Percentiles rank a stretch among this genome's conserved stretches.
Conservation (phyloP, 2,113 vertebrate genomes). For the Bos taurus region DNA sequence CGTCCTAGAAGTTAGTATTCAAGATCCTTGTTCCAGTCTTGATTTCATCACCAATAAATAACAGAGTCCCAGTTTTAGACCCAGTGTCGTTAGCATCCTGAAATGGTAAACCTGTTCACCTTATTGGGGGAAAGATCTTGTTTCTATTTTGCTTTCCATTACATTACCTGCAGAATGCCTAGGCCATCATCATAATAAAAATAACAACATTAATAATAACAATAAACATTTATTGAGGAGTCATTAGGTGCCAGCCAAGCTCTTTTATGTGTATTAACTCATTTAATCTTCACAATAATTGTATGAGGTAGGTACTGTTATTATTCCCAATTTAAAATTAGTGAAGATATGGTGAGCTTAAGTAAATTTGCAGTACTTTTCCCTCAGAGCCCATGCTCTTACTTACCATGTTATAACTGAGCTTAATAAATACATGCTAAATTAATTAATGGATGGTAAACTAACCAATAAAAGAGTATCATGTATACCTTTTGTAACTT, state of each 20-base stretch:
- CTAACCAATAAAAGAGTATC: conserved; percentile 14
- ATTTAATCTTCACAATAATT: conserved; percentile 1
- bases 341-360: background rate
- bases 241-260: background rate
- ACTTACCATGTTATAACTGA: background rate
- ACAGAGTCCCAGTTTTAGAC: background rate
- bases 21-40: background rate
- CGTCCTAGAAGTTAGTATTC: background rate
- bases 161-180: background rate
- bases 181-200: conserved; percentile 1
- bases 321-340: conserved; percentile 4
- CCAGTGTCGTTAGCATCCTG: background rate
- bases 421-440: conserved; percentile 16
- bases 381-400: background rate
- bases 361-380: background rate
- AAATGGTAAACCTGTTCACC: background rate
- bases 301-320: background rate
- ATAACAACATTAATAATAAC: background rate
- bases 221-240: background rate
- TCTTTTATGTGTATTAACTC: background rate
- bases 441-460: conserved; percentile 17
- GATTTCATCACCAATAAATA: background rate
- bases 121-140: background rate
- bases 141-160: background rate
- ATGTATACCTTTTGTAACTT: background rate